Conservation (phyloP, 2,888 invertebrate genomes). For the Coenonympha arcania region DNA sequence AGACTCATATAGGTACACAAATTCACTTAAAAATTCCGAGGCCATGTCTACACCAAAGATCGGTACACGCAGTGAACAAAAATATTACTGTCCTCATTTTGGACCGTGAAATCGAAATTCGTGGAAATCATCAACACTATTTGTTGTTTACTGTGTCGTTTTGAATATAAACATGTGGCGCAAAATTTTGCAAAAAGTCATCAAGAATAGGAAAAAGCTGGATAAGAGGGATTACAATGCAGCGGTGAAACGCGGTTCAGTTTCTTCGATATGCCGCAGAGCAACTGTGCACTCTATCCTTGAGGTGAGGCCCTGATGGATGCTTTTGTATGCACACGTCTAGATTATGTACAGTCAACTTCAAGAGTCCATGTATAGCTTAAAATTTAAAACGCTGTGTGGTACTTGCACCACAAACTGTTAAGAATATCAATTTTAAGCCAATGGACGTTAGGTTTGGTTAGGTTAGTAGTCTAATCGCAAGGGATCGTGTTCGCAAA, state of each 20-base stretch:
- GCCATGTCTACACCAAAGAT: not conserved
- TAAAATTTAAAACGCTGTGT: too few species aligned
- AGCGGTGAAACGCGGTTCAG: constrained; percentile 42
- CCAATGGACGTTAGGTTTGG: too few species aligned
- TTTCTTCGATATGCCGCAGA: constrained; percentile 54
- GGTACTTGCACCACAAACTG: too few species aligned
- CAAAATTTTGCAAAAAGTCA: constrained; percentile 41
- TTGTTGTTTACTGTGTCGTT: not conserved
- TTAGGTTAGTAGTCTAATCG: too few species aligned
- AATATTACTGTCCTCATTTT: constrained; percentile 1
- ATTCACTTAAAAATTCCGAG: not conserved
- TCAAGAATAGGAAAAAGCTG: constrained; percentile 46
- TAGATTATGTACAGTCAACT: too few species aligned
- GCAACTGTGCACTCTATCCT: constrained; percentile 55
- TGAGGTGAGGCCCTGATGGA: constrained; percentile 60
- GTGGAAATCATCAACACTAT: not conserved
- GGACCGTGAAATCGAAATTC: not conserved
- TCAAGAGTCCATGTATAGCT: too few species aligned
- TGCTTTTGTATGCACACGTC: too few species aligned
- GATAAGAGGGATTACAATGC: constrained; percentile 51
- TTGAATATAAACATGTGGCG: constrained; percentile 45
- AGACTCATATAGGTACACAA: not conserved
- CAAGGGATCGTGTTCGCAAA: too few species aligned
- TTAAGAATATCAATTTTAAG: too few species aligned
- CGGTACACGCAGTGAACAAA: not conserved